Conservation (phyloP, 1,140 invertebrate genomes). For the Mycetomoellerius zeteki region DNA sequence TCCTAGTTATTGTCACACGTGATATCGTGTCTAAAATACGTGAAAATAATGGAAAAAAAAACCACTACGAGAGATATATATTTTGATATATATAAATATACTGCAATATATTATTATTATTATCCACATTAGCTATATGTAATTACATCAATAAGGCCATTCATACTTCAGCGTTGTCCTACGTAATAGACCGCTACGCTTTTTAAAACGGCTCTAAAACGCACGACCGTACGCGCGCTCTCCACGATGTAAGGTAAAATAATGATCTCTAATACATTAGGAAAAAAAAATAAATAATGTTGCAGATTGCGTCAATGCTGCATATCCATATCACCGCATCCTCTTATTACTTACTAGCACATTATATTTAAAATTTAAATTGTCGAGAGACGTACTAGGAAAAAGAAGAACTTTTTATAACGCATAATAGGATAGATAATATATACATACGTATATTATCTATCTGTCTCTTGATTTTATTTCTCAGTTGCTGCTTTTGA, state of each 20-base stretch:
- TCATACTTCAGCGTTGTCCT: constrained; percentile 49
- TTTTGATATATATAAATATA: constrained; percentile 51
- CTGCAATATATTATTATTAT: constrained; percentile 40
- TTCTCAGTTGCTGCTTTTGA: constrained; percentile 4
- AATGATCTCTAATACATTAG: constrained; percentile 62
- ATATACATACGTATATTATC: background rate
- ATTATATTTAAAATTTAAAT: constrained; percentile 38
- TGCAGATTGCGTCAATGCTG: constrained; percentile 48
- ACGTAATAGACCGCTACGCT: constrained; percentile 38
- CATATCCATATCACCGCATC: constrained; percentile 56
- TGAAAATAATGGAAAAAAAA: constrained; percentile 3
- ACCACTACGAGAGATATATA: constrained; percentile 38
- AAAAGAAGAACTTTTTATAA: constrained; percentile 10
- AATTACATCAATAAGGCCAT: constrained; percentile 32
- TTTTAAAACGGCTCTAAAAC: constrained; percentile 57
- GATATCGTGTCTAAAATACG: constrained; percentile 28
- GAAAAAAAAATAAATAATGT: constrained; percentile 52
- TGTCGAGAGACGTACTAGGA: background rate
- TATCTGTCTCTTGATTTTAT: background rate
- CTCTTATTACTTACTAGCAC: constrained; percentile 37
- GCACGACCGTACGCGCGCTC: constrained; percentile 28
- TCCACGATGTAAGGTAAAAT: constrained; percentile 60
- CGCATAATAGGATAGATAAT: constrained; percentile 1
- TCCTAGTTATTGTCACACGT: constrained; percentile 35
- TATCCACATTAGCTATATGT: constrained; percentile 25